These are phyloP conservation scores for Delphinapterus leucas DNA, from an alignment of 2,113 vertebrate genomes.

Conservation along the genomic window DNA sequence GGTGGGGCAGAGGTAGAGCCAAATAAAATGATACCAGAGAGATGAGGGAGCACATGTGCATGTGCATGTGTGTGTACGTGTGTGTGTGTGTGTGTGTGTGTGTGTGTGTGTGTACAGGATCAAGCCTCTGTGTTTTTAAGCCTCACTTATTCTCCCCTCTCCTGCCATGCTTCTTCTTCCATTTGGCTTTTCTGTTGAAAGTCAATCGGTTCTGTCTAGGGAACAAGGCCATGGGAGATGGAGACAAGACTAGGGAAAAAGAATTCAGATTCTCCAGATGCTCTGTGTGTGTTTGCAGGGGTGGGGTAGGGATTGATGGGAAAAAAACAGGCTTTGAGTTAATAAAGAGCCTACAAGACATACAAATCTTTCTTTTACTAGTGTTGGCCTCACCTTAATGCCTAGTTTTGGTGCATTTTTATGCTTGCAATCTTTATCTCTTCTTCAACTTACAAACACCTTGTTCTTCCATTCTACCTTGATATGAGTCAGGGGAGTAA, in stretches of 20 bases:
- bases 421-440: background rate
- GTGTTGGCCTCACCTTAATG: background rate
- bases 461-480: background rate
- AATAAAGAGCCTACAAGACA: background rate
- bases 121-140: background rate
- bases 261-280: background rate
- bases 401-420: background rate
- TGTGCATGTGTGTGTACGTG: too few relatives aligned
- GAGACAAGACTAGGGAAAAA: background rate
- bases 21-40: background rate
- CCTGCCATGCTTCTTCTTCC: background rate
- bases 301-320: background rate
- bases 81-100: too few relatives aligned
- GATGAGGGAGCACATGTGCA: background rate
- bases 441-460: background rate
- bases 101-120: background rate
- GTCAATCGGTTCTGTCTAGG: background rate
- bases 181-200: background rate
- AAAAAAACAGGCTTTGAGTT: background rate
- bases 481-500: background rate
- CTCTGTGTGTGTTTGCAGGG: background rate
- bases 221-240: background rate
- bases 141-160: background rate
- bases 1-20: background rate
- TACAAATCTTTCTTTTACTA: background rate